Evolutionary conservation across 2,888 invertebrate species (phyloP).

Genomic region (Epistrophe eligans): DNA sequence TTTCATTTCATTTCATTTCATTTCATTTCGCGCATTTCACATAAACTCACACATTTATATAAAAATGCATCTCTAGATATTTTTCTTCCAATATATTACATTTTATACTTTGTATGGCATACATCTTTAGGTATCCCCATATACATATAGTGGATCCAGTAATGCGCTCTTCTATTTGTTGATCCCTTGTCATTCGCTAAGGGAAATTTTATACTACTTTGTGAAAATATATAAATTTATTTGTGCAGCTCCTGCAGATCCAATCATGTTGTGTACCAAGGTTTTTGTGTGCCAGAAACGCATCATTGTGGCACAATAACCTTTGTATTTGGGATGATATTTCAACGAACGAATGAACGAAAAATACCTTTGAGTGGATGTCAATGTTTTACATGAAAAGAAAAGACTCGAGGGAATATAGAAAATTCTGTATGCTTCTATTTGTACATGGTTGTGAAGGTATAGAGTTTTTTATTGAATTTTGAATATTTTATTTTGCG

Average conservation of each 20-base stretch:
- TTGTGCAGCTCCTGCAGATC: slow-evolving; percentile 46
- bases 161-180: slow-evolving; percentile 34
- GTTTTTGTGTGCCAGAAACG: slow-evolving; percentile 31
- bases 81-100: slow-evolving; percentile 27
- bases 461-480: neutral
- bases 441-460: neutral
- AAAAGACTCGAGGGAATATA: neutral
- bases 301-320: slow-evolving; percentile 42
- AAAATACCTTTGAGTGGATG: slow-evolving; percentile 22
- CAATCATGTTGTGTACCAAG: slow-evolving; percentile 47
- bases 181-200: slow-evolving; percentile 45
- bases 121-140: no score
- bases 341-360: neutral
- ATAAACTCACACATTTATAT: neutral
- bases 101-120: slow-evolving; percentile 31
- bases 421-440: neutral
- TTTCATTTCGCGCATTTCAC: slow-evolving; percentile 35
- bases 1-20: slow-evolving; percentile 61
- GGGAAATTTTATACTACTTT: slow-evolving; percentile 27
- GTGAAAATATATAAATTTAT: slow-evolving; percentile 31
- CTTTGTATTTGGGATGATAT: slow-evolving; percentile 36
- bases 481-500: slow-evolving; percentile 1
- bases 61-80: slow-evolving; percentile 1
- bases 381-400: slow-evolving; percentile 17
- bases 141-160: slow-evolving; percentile 36